Evolutionary conservation across 2,113 vertebrate genomes (phyloP), one percentile per base, ranked within the genome.

Genomic region (Edolisoma coerulescens): DNA sequence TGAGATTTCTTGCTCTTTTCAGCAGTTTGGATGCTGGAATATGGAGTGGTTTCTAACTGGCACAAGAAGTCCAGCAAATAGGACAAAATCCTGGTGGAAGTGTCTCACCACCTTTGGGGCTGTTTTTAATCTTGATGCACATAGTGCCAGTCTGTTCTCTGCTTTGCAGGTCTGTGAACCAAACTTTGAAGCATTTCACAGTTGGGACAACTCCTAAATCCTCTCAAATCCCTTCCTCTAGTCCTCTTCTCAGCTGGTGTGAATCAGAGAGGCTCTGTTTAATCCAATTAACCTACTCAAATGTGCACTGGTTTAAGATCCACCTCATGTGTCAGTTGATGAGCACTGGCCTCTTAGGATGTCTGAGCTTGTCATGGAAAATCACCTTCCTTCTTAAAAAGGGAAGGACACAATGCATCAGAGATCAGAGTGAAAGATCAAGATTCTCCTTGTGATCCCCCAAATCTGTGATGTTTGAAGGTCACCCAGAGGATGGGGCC

Each of bases 1-100:
- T 0, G 0, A 4, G 1, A 53, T 82, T 45, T 64, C 1, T 1
- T 69, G 17, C 9, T 44, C 16, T 74, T 90, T 67, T 39, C 32
- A 75, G 41, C 57, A 56, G 9, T 57, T 64, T 76, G 42, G 56
- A 39, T 61, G 10, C 49, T 91, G 65, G 52, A 70, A 67, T 41
- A 33, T 20, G 26, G 27, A 27, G 33, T 47, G 32, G 33, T 69
- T 91, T 91, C 26, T 82, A 78, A 60, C 18, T n/a, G 52, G 52
- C 49, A 75, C 32, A 53, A 42, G 0, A 2, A 61, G 9, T 35
- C 32, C 44, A 68, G 42, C 15, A 74, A 80, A 39, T 8, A 73
- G 52, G 13, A 57, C 2, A 15, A 69, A 96, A 35, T 87, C 33
- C 50, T 78, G 13, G 15, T 67, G 28, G 67, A 61, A 88, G 5